A percentile compares a stretch with the other conserved stretches of the same genome.
Conservation (phyloP, 2,888 invertebrate species). For the Kryphioiulus occultus region DNA sequence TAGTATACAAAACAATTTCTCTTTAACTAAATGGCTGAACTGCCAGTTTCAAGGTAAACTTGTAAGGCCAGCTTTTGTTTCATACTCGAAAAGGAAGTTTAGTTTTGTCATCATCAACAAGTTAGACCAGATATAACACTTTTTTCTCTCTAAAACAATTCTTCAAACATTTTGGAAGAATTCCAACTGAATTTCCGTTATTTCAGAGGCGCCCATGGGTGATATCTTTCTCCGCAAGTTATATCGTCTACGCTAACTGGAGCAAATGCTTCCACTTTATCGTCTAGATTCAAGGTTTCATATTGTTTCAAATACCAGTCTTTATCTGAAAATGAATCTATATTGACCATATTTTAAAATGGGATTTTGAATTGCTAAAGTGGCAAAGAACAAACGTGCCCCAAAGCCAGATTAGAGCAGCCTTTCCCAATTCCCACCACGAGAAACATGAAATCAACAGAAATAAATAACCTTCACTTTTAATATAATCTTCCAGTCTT, state of each 20-base stretch:
- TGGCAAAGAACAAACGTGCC: neutral
- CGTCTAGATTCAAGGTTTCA: neutral
- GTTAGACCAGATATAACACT: no score
- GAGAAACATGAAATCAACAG: neutral
- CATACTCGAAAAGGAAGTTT: neutral
- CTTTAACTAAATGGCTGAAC: no score
- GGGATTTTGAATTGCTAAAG: neutral
- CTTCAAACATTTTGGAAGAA: no score
- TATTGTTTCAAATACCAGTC: neutral
- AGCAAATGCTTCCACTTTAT: neutral
- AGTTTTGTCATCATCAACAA: neutral
- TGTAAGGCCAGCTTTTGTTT: neutral
- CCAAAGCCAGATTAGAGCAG: slow-evolving; percentile 7
- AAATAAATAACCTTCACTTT: slow-evolving; percentile 79
- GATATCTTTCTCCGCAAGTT: no score
- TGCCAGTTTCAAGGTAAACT: neutral
- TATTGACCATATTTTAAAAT: neutral
- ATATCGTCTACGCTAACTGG: no score
- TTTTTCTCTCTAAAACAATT: no score
- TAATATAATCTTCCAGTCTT: slow-evolving; percentile 86
- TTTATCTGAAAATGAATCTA: neutral
- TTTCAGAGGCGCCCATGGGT: no score
- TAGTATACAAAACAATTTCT: no score
- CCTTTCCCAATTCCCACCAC: neutral
- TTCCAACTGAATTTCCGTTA: no score